phyloP scores from a whole-genome alignment of 2,888 invertebrate species.

The Drosophila neonasuta region DNA sequence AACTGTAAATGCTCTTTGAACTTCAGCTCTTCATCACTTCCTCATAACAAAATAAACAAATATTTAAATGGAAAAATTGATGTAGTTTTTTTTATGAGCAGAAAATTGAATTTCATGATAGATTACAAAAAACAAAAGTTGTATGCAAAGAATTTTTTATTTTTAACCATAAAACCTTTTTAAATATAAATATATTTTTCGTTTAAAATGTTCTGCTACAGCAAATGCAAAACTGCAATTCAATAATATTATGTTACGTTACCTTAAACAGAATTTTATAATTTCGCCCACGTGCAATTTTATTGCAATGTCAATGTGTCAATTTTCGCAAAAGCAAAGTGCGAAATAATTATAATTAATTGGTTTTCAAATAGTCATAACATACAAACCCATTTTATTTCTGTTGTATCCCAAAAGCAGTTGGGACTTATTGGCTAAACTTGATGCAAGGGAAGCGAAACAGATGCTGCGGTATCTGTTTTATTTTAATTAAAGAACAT shows the following conservation, averaged over 20 bases:
- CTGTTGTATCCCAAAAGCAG: not conserved
- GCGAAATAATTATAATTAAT: constrained; percentile 16
- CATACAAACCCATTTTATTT: too few relatives aligned
- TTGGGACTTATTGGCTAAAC: not conserved
- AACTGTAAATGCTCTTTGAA: too few relatives aligned
- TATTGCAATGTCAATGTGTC: constrained; percentile 1
- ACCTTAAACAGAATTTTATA: not conserved
- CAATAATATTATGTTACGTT: not conserved
- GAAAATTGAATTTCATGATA: too few relatives aligned
- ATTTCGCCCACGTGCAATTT: constrained; percentile 1
- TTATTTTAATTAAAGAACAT: not conserved
- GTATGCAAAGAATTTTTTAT: too few relatives aligned
- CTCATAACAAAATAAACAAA: too few relatives aligned
- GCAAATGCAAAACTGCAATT: not conserved
- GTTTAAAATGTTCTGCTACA: too few relatives aligned
- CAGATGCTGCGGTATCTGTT: constrained; percentile 15
- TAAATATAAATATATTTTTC: too few relatives aligned
- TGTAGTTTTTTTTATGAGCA: too few relatives aligned
- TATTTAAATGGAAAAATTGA: too few relatives aligned
- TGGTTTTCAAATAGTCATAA: constrained; percentile 2
- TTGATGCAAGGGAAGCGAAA: constrained; percentile 12
- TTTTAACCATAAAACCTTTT: too few relatives aligned
- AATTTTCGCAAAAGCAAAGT: not conserved
- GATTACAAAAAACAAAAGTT: too few relatives aligned
- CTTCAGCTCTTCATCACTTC: too few relatives aligned